Evolutionary conservation across 2,888 invertebrate genomes (phyloP).

Genomic region (Xylota sylvarum): DNA sequence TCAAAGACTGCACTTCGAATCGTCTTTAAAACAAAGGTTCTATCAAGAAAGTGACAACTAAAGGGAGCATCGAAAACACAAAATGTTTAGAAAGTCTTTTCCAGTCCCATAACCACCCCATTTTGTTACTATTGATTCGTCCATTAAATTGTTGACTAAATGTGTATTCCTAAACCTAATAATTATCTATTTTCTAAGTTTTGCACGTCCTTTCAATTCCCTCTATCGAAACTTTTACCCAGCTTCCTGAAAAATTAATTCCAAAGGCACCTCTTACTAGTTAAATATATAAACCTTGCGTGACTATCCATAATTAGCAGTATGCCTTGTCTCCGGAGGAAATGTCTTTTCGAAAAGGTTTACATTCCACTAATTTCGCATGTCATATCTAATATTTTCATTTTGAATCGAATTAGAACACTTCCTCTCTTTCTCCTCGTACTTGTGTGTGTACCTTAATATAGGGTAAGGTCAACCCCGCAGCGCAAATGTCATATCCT

Average conservation of each 20-base stretch:
- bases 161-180: not conserved
- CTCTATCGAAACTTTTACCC: not conserved
- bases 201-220: not conserved
- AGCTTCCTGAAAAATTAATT: slow-evolving; percentile 3
- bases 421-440: not conserved
- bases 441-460: not conserved
- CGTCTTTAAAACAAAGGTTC: too few relatives aligned
- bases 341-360: slow-evolving; percentile 14
- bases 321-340: slow-evolving; percentile 18
- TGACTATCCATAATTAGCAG: slow-evolving; percentile 30
- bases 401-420: slow-evolving; percentile 28
- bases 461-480: slow-evolving; percentile 30
- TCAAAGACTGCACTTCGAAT: too few relatives aligned
- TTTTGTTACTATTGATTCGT: too few relatives aligned
- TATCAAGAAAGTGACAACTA: too few relatives aligned
- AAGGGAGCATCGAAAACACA: too few relatives aligned
- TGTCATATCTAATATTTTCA: slow-evolving; percentile 29
- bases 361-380: slow-evolving; percentile 14
- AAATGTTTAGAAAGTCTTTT: too few relatives aligned
- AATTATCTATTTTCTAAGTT: not conserved
- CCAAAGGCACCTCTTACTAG: not conserved
- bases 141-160: not conserved
- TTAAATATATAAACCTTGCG: slow-evolving; percentile 19
- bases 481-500: slow-evolving; percentile 33
- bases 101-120: too few relatives aligned